Evolutionary conservation across 2,113 vertebrate species (phyloP).

Genomic region (Brienomyrus longianalis): DNA sequence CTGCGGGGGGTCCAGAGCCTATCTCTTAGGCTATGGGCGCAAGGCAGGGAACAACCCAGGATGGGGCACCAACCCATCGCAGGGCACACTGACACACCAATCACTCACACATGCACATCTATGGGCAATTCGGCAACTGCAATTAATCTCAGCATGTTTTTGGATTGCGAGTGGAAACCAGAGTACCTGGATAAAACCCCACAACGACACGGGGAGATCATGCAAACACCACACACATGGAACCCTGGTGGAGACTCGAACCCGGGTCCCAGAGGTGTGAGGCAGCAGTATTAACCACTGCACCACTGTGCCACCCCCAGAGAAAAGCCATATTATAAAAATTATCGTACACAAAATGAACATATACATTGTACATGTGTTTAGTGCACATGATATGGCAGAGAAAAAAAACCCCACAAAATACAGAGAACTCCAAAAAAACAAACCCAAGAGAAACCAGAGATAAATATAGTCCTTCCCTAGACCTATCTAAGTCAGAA

Average conservation of each 20-base stretch:
- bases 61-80: not conserved
- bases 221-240: not conserved
- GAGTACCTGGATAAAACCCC: not conserved
- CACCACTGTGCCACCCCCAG: not conserved
- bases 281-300: not conserved
- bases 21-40: not conserved
- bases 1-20: not conserved
- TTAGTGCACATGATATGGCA: not conserved
- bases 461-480: not conserved
- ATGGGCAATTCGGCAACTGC: not conserved
- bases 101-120: not conserved
- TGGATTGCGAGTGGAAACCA: not conserved
- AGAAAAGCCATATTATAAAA: not conserved
- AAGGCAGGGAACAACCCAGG: not conserved
- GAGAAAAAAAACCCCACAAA: not conserved
- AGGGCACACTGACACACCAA: not conserved
- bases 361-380: not conserved
- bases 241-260: not conserved
- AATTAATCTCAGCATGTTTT: not conserved
- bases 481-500: not conserved
- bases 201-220: not conserved
- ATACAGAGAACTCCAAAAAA: not conserved
- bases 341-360: not conserved
- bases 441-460: not conserved
- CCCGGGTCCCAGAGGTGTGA: not conserved